Base-by-base conservation (phyloP, 2,113 vertebrate species). In the Marmota flaviventris region DNA sequence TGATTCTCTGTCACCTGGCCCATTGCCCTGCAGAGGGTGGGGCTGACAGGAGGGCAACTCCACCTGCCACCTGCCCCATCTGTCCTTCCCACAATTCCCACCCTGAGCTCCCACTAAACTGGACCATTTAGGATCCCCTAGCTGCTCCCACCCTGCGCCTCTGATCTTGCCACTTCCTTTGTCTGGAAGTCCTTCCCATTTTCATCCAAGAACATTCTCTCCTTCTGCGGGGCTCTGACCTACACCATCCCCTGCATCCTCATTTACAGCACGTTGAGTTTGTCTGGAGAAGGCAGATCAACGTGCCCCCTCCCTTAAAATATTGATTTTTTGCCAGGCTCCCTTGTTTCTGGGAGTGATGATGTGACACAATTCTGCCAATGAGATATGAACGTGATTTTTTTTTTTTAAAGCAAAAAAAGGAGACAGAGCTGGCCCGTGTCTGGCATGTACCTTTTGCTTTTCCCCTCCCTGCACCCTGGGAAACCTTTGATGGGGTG, bases 171-270 rank as follows among this genome's bases (percentile, higher is more conserved):
- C 1, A 63, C 27, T 69, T 51, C 67, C 69, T 42, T 48, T 42
- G 56, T 53, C 56, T 48, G 56, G 4, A 96, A 42, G 81, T 42
- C 37, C 58, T 63, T 25, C 22, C 7, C 9, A 37, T 3, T 10
- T 0, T 45, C 11, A 27, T 5, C 73, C 16, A 1, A 12, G 8
- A 2, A 14, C 3, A 2, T 34, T 27, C 25, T 18, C 14, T 39
- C 2, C 0, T 4, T 22, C 72, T 65, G 58, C 18, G 12, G 7
- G 61, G 17, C 37, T 42, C 72, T 20, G 37, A 13, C 12, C 48
- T 51, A 0, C 48, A 51, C n/a, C 8, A 22, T 77, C n/a, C 24
- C 53, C 24, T 42, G 51, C 90, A 76, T n/a, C 63, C 56, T 63
- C 56, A 7, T 63, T 85, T 39, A 53, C 2, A 45, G 39, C 13